Conservation (phyloP, 2,888 invertebrate species). For the Syrista parreyssii region DNA sequence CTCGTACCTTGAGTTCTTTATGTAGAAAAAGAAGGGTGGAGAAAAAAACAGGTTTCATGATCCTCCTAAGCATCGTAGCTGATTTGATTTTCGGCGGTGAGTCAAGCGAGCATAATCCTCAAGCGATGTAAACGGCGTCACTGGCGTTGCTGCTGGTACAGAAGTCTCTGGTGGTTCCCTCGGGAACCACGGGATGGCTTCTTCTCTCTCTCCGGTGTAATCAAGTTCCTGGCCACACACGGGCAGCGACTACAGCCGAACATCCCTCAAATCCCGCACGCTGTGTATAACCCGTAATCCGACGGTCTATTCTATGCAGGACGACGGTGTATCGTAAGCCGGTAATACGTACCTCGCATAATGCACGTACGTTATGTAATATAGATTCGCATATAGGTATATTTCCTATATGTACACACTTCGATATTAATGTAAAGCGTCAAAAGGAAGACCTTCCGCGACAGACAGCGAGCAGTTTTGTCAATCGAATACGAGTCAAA, state of each 20-base stretch:
- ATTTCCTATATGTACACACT: conserved; percentile 22
- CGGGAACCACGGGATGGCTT: conserved; percentile 53
- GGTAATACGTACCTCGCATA: conserved; percentile 36
- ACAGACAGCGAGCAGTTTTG: background rate
- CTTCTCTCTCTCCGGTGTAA: conserved; percentile 45
- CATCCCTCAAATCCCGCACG: conserved; percentile 43
- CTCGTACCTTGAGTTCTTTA: background rate
- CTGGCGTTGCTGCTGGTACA: background rate
- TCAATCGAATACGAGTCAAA: background rate
- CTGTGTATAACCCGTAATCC: conserved; percentile 52
- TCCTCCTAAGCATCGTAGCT: background rate
- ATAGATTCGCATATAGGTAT: background rate
- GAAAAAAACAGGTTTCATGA: background rate
- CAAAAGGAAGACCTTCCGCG: conserved; percentile 53
- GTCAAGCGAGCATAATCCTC: background rate
- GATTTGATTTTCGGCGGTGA: background rate
- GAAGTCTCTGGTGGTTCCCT: conserved; percentile 38
- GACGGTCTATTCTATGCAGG: conserved; percentile 38
- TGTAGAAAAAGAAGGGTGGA: background rate
- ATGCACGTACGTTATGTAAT: background rate
- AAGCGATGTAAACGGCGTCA: background rate
- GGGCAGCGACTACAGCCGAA: background rate
- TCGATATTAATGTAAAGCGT: conserved; percentile 29
- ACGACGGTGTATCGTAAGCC: conserved; percentile 37
- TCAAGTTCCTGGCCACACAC: conserved; percentile 37